Percentiles rank a stretch among this genome's conserved stretches.
These are phyloP conservation scores for Nannoperca obscura DNA, from an alignment of 2,797 vertebrate genomes.

Conservation along the genomic window DNA sequence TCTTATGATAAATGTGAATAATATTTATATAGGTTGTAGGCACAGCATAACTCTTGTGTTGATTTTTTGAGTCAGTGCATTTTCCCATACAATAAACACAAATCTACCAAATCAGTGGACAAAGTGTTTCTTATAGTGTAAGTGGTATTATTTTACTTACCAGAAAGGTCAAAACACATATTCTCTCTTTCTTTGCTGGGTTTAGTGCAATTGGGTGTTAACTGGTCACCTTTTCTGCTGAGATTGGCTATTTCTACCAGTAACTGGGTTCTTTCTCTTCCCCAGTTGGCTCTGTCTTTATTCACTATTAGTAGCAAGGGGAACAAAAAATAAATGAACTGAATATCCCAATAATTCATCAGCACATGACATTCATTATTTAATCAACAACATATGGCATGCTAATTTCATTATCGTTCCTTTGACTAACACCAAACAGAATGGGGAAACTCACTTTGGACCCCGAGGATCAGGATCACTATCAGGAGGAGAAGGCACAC, in stretches of 20 bases:
- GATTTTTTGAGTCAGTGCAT: neutral
- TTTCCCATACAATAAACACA: neutral
- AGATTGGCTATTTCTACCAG: neutral
- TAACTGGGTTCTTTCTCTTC: neutral
- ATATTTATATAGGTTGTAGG: neutral
- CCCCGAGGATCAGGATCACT: constrained; percentile 25
- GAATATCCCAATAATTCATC: neutral
- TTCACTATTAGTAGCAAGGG: constrained; percentile 27
- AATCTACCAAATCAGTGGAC: neutral
- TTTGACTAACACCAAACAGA: neutral
- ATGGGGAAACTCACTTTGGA: constrained; percentile 54
- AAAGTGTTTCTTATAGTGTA: neutral
- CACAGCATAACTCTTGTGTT: neutral
- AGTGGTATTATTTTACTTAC: constrained; percentile 31
- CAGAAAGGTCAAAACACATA: accelerated
- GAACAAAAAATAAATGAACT: constrained; percentile 23
- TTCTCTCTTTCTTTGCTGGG: neutral
- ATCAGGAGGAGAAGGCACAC: constrained; percentile 60
- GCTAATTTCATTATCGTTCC: neutral
- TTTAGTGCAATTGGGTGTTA: neutral
- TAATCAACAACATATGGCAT: neutral
- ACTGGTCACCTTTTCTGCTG: neutral
- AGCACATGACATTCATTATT: neutral
- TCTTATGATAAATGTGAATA: neutral
- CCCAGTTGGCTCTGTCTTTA: constrained; percentile 1